Percentiles rank a stretch among this genome's conserved stretches.
Evolutionary conservation across 2,888 invertebrate species (phyloP).

Genomic region (Artemia sinica): DNA sequence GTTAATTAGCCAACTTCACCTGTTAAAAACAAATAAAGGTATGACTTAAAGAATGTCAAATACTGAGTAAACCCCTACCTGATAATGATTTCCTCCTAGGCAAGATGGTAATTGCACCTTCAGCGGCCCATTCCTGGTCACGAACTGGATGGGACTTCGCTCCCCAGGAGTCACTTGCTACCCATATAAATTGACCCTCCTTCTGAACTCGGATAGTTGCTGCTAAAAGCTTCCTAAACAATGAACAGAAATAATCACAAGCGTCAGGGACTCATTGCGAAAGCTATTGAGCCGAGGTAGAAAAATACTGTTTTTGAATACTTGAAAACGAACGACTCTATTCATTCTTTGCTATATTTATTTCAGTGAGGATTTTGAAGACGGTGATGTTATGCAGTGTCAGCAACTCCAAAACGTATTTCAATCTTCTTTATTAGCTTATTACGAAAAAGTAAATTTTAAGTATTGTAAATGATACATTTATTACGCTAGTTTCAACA

Average conservation of each 20-base stretch:
- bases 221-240: conserved; percentile 39
- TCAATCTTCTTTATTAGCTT: too few relatives aligned
- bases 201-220: conserved; percentile 42
- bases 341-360: too few relatives aligned
- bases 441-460: too few relatives aligned
- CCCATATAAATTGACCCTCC: conserved; percentile 45
- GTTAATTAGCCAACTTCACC: not conserved
- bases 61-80: conserved; percentile 32
- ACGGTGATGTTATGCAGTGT: too few relatives aligned
- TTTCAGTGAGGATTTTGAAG: too few relatives aligned
- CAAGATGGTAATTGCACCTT: conserved; percentile 45
- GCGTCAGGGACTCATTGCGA: too few relatives aligned
- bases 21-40: not conserved
- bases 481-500: too few relatives aligned
- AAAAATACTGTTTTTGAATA: too few relatives aligned
- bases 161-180: conserved; percentile 55
- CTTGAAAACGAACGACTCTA: too few relatives aligned
- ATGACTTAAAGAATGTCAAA: not conserved
- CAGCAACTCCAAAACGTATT: too few relatives aligned
- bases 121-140: conserved; percentile 41
- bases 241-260: not conserved
- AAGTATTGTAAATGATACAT: too few relatives aligned
- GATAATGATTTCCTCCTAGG: conserved; percentile 40
- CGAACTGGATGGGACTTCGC: conserved; percentile 44
- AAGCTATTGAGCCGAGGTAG: too few relatives aligned